phyloP scores from a whole-genome alignment of 2,113 vertebrate species.

The Excalfactoria chinensis region DNA sequence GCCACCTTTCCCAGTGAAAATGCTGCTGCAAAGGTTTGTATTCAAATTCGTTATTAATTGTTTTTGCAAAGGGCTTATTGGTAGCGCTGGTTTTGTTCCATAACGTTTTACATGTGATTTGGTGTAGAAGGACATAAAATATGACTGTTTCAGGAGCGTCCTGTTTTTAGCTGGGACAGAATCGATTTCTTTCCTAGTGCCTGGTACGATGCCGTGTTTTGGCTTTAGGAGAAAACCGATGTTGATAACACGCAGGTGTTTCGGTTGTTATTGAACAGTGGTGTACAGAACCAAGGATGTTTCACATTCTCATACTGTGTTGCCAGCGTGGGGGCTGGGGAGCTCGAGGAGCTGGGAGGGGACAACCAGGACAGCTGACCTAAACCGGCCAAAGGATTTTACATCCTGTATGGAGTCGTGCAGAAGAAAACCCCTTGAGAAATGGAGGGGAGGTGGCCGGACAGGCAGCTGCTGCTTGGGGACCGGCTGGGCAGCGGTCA shows the following conservation, averaged over 20 bases:
- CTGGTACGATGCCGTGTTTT: no score
- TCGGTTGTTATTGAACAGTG: no score
- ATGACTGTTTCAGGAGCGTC: background rate
- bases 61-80: background rate
- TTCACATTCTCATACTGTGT: background rate
- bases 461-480: no score
- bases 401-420: background rate
- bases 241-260: no score
- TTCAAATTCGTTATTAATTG: background rate
- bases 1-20: conserved; percentile 88
- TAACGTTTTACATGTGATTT: fast-evolving
- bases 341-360: background rate
- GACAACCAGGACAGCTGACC: background rate
- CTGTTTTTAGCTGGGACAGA: no score
- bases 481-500: no score
- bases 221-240: no score
- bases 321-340: background rate
- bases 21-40: conserved; percentile 86
- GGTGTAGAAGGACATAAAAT: background rate
- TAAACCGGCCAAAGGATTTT: background rate
- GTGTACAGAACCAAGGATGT: background rate
- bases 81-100: background rate
- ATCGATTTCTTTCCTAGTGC: no score
- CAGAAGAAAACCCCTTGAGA: background rate
- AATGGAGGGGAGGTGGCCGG: background rate